Evolutionary conservation across 2,797 vertebrate species (phyloP).

Genomic region (Hydrolagus colliei): DNA sequence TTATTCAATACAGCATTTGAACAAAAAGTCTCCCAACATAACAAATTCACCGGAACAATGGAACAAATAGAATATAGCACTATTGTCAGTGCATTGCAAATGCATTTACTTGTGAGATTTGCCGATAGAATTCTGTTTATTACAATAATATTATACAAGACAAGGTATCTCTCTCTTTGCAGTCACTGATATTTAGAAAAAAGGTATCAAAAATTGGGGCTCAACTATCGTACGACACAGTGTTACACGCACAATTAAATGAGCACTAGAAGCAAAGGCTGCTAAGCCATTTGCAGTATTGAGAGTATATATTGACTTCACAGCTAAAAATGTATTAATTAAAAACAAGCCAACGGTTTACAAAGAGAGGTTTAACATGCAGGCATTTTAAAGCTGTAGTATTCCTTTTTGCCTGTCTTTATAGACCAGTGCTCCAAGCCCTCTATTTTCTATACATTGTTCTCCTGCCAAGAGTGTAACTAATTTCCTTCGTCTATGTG

Average conservation of each 20-base stretch:
- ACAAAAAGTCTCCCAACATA: neutral
- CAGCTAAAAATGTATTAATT: conserved; percentile 22
- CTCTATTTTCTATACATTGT: neutral
- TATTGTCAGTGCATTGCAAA: conserved; percentile 20
- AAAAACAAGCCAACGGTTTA: conserved; percentile 16
- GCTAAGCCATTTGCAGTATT: conserved; percentile 26
- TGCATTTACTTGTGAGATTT: conserved; percentile 7
- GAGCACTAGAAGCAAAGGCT: conserved; percentile 11
- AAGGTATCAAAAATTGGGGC: conserved; percentile 15
- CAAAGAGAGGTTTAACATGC: conserved; percentile 30
- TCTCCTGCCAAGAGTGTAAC: neutral
- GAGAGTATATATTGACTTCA: conserved; percentile 26
- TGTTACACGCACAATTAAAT: conserved; percentile 27
- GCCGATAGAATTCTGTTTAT: conserved; percentile 17
- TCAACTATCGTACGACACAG: conserved; percentile 5
- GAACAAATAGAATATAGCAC: conserved; percentile 14
- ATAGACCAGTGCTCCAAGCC: neutral
- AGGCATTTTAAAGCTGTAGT: conserved; percentile 28
- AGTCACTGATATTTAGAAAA: conserved; percentile 14
- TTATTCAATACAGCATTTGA: conserved; percentile 9
- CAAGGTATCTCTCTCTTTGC: neutral
- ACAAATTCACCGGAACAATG: conserved; percentile 5
- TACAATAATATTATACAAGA: conserved; percentile 9
- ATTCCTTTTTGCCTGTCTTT: neutral
- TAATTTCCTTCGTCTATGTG: too few species aligned